These are phyloP conservation scores for Cyclophora albipunctata DNA, from an alignment of 2,888 invertebrate species.

Conservation along the genomic window DNA sequence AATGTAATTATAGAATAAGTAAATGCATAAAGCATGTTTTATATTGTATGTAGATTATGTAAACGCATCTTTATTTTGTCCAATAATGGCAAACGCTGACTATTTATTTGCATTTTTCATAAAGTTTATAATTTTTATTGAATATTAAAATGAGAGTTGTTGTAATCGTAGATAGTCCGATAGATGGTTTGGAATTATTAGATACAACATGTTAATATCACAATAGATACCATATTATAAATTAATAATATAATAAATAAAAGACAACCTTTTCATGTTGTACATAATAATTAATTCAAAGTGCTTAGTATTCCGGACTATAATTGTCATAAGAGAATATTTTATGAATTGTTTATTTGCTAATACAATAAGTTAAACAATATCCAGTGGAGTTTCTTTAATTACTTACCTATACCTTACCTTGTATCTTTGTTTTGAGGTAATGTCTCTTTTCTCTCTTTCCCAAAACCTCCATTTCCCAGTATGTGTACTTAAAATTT, in stretches of 20 bases:
- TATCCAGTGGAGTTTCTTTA: slow-evolving; percentile 31
- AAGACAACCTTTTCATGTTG: slow-evolving; percentile 31
- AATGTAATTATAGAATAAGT: slow-evolving; percentile 69
- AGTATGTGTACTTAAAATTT: no score
- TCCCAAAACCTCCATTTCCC: no score
- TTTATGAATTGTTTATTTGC: slow-evolving; percentile 76
- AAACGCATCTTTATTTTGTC: slow-evolving; percentile 64
- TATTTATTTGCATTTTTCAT: slow-evolving; percentile 73
- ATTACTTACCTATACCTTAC: slow-evolving; percentile 9
- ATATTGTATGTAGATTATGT: slow-evolving; percentile 66
- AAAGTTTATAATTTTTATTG: slow-evolving; percentile 65
- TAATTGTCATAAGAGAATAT: slow-evolving; percentile 67
- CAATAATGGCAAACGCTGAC: slow-evolving; percentile 57
- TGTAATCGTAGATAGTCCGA: slow-evolving; percentile 54
- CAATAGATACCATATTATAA: slow-evolving; percentile 1
- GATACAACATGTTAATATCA: slow-evolving; percentile 25
- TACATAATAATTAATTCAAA: slow-evolving; percentile 35
- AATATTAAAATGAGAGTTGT: slow-evolving; percentile 51
- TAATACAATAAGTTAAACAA: slow-evolving; percentile 76
- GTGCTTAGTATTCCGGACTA: slow-evolving; percentile 54
- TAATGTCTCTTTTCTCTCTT: no score
- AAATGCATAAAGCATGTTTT: slow-evolving; percentile 69
- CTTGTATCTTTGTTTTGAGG: slow-evolving; percentile 12
- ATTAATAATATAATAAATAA: slow-evolving; percentile 8
- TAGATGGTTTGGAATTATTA: slow-evolving; percentile 21